Conservation (phyloP, 2,797 vertebrate species). For the Sarcophilus harrisii region DNA sequence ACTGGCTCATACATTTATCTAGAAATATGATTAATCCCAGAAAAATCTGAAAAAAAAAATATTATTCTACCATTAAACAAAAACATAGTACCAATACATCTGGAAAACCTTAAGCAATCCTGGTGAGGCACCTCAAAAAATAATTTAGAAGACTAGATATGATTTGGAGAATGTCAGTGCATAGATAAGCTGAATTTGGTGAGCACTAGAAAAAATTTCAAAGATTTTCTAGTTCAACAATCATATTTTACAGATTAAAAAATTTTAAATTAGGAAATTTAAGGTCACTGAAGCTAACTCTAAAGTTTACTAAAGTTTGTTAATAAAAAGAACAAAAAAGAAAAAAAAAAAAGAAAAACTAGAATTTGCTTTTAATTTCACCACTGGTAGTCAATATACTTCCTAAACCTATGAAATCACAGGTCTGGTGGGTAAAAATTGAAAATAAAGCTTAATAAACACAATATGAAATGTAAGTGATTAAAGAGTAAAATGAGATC, state of each 20-base stretch:
- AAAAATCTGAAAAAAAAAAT: not conserved
- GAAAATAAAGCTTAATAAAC: not conserved
- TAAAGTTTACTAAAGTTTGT: not conserved
- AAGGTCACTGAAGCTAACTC: not conserved
- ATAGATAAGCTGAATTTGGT: not conserved
- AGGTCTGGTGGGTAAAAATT: not conserved
- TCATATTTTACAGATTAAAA: not conserved
- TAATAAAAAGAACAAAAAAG: not conserved
- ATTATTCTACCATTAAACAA: not conserved
- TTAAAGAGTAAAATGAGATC: not conserved
- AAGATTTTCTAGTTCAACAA: not conserved
- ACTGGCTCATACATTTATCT: not conserved
- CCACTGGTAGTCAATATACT: not conserved
- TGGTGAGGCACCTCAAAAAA: not conserved
- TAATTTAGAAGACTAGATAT: not conserved
- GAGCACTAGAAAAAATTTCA: not conserved
- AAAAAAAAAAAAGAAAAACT: not conserved
- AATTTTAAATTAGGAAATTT: not conserved
- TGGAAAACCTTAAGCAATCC: not conserved
- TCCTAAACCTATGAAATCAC: not conserved
- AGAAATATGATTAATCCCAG: not conserved
- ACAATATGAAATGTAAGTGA: not conserved
- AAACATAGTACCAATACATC: not conserved
- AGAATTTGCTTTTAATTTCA: not conserved
- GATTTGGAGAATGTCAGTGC: not conserved